Evolutionary conservation across 1,140 invertebrate genomes (phyloP).

Genomic region (Nasonia longicornis): DNA sequence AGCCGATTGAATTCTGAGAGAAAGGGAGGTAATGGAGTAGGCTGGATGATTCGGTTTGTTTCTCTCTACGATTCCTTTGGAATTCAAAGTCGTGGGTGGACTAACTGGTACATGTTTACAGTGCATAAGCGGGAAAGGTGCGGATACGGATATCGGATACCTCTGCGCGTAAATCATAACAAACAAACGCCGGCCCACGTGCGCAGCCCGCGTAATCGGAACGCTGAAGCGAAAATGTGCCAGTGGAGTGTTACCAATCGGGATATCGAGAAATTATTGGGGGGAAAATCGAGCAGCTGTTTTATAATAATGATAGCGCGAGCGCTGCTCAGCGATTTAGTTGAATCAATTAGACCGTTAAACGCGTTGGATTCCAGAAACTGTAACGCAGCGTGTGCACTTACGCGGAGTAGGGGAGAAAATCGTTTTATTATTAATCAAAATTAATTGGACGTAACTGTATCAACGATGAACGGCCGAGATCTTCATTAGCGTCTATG

Average conservation of each 20-base stretch:
- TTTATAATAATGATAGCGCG: neutral
- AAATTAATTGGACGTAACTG: constrained; percentile 22
- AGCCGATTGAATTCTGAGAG: neutral
- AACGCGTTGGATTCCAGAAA: neutral
- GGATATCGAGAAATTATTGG: neutral
- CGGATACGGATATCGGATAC: no score
- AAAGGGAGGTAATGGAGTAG: neutral
- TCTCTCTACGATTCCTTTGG: no score
- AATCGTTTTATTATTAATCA: neutral
- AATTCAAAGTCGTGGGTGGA: no score
- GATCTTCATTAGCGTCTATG: neutral
- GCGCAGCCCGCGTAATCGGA: no score
- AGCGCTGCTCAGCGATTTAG: neutral
- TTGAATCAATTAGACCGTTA: neutral
- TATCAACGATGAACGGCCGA: neutral
- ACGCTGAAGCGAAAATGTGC: no score
- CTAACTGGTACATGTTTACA: no score
- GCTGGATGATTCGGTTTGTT: neutral
- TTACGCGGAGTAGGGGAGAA: neutral
- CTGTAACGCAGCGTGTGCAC: no score
- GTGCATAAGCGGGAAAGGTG: no score
- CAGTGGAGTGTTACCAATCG: no score
- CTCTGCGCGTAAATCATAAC: no score
- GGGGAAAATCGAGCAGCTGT: neutral
- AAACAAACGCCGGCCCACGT: no score